phyloP scores from a whole-genome alignment of 2,888 invertebrate species.

The Cybosia mesomella region DNA sequence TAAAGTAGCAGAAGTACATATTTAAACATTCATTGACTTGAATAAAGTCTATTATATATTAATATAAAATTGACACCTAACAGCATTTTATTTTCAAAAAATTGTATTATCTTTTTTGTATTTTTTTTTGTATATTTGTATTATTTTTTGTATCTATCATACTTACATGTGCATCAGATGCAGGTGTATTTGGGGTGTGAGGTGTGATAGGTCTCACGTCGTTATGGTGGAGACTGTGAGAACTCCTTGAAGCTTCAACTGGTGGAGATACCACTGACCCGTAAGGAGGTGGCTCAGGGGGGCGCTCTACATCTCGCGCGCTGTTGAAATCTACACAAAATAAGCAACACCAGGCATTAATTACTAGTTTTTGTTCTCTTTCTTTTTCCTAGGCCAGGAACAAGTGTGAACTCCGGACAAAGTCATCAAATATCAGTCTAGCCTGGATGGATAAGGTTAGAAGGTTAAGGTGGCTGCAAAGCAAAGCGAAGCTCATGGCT shows the following conservation, averaged over 20 bases:
- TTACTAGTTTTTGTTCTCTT: not conserved
- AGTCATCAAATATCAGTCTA: no score
- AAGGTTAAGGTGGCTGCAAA: no score
- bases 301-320: slow-evolving; percentile 72
- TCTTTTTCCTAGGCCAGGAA: not conserved
- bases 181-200: slow-evolving; percentile 77
- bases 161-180: slow-evolving; percentile 78
- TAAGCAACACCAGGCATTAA: not conserved
- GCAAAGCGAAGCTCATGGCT: no score
- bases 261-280: slow-evolving; percentile 76
- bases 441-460: no score
- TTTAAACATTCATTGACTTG: no score
- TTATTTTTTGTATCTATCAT: not conserved
- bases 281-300: slow-evolving; percentile 80
- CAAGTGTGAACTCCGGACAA: no score
- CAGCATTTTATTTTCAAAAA: not conserved
- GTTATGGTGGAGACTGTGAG: slow-evolving; percentile 74
- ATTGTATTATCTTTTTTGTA: not conserved
- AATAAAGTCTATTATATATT: no score
- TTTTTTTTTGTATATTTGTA: no score
- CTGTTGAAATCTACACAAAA: slow-evolving; percentile 71
- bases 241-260: slow-evolving; percentile 74
- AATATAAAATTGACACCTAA: no score
- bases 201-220: slow-evolving; percentile 73
- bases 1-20: no score